Evolutionary conservation across 1,140 invertebrate genomes (phyloP), one percentile per base, ranked within the genome.

Genomic region (Drosophila orosa): DNA sequence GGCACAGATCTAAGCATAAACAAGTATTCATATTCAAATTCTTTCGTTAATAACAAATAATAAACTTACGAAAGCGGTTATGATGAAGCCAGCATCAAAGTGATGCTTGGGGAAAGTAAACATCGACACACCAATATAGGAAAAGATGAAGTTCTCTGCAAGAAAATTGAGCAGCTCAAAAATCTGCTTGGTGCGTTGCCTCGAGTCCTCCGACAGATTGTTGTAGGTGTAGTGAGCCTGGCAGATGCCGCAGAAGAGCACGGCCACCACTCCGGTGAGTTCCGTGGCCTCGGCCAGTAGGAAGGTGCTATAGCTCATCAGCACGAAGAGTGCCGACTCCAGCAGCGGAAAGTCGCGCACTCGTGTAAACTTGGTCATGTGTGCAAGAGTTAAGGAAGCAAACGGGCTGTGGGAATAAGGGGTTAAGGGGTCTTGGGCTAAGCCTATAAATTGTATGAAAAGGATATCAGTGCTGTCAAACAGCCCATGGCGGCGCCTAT

Each of bases 161-260:
- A 99, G 93, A 93, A 99, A 99, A 92, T 99, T 99, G 45, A 99
- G 93, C 68, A 99, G 93, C 91, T 99, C 98, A 93, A 99, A 99
- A 47, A 99, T 93, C 91, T 98, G 95, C 92, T 99, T 99, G 12
- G 98, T 99, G 63, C 98, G 94, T 60, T 95, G 94, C 74, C 98
- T 95, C 1, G 98, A 99, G 82, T 96, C 95, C 47, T 94, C 93
- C 3, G 98, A 99, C 27, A 99, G 93, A 93, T 99, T 99, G 93
- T 99, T 99, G 93, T 98, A 99, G 0, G 99, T 99, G 91, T 99
- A 99, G 93, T 99, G 99, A 39, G 99, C 99, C 93, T 99, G 99
- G 85, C 97, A 99, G 77, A 99, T 99, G 25, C 98, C 98, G 93
- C 98, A 99, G 92, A 99, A 99, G 50, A 99, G 92, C 1, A 99